These are phyloP conservation scores for Ictidomys tridecemlineatus DNA, from an alignment of 2,113 vertebrate genomes.

Conservation along the genomic window DNA sequence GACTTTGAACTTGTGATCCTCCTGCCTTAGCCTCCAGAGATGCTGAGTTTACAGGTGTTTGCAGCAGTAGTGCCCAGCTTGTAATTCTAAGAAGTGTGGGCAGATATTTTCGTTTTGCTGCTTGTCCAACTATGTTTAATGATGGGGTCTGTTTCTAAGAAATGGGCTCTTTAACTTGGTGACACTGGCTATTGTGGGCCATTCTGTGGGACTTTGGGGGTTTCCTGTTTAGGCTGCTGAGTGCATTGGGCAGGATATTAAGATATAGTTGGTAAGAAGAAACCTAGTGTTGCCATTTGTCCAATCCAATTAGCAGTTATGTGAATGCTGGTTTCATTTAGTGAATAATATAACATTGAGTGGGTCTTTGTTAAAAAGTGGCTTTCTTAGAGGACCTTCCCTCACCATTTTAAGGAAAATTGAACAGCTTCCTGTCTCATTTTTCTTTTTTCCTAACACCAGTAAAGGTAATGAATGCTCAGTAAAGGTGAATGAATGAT, in stretches of 20 bases:
- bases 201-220: background rate
- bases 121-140: background rate
- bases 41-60: background rate
- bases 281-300: background rate
- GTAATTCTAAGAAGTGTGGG: background rate
- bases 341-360: background rate
- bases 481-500: background rate
- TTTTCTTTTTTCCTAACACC: rapidly evolving
- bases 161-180: background rate
- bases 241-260: background rate
- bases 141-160: background rate
- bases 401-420: background rate
- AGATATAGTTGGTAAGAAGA: background rate
- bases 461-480: background rate
- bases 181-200: background rate
- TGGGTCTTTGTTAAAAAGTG: background rate
- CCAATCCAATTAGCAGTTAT: background rate
- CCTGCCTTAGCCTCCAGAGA: background rate
- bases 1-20: background rate
- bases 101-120: background rate
- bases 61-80: background rate
- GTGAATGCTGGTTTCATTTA: background rate
- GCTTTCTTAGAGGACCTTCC: background rate
- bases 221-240: background rate
- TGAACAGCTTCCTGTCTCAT: background rate